Base-by-base conservation (phyloP, 2,797 vertebrate species). In the Cichlasoma orientale region DNA sequence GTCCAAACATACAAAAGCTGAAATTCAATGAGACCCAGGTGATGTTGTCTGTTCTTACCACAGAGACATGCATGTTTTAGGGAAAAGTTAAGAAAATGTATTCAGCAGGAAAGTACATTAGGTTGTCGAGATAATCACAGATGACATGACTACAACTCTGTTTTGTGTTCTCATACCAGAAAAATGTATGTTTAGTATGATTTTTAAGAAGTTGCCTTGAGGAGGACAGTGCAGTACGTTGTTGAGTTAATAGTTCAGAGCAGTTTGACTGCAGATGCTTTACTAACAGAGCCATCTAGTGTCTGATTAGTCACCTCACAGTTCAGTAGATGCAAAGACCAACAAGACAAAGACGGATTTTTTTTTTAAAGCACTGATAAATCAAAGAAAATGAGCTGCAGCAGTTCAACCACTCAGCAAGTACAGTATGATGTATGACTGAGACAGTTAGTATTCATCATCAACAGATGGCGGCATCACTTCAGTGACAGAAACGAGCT, bases 261-360 rank as follows among this genome's bases (percentile, higher is more conserved):
- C 16, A 47, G 23, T 66, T 47, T 19, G 41, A 23, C 29, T 29
- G 13, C 9, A 52, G 78, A 71, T 21, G n/a, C 82, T 82, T 85
- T 84, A 78, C 23, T 85, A 82, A 92, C 78, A 86, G 54, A 16
- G 85, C 88, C 92, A 84, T 84, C 94, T 92, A 87, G 89, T 85
- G 92, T 73, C 69, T 44, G n/a, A 69, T 7, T 0, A 4, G 5
- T 12, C 21, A 29, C 85, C 86, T 29, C 13, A 54, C 75, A 8
- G 33, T 56, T 12, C 6, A 69, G n/a, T 4, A 0, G 27, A 47
- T 5, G 1, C 18, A 9, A 21, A 58, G 47, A 25, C 19, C 13
- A n/a, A 23, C 19, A 9, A 74, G 63, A 47, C 11, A 72, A 23
- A 63, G 33, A 29, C 4, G 13, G 8, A 21, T 18, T 57, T 52